Percentiles rank a stretch among this genome's conserved stretches.
These are phyloP conservation scores for Cataglyphis cursor DNA, from an alignment of 2,888 invertebrate species.

Conservation along the genomic window DNA sequence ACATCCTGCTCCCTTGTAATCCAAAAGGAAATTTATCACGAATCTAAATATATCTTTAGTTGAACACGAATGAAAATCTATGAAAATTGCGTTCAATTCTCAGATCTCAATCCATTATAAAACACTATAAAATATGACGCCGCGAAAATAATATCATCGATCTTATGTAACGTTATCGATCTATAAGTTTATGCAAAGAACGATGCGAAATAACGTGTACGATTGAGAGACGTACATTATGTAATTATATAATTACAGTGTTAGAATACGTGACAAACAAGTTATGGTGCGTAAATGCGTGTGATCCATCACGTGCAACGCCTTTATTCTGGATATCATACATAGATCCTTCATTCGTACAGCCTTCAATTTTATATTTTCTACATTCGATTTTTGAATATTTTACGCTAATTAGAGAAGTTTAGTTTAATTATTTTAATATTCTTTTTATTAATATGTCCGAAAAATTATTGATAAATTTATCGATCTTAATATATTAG, in stretches of 20 bases:
- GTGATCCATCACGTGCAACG: background rate
- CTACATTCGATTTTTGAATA: background rate
- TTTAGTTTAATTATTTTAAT: background rate
- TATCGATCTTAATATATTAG: background rate
- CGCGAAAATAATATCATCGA: background rate
- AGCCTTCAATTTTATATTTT: background rate
- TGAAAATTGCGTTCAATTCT: slow-evolving; percentile 1
- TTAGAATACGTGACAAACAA: background rate
- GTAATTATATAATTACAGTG: background rate
- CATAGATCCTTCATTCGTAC: background rate
- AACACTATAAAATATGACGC: background rate
- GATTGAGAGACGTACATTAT: background rate
- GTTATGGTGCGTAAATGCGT: background rate
- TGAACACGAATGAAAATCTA: background rate
- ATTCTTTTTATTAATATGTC: background rate
- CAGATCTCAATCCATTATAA: background rate
- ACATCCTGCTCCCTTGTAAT: background rate
- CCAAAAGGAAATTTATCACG: background rate
- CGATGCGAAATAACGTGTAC: background rate
- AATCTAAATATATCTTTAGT: background rate
- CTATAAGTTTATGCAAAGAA: background rate
- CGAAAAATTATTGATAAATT: background rate
- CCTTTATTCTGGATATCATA: background rate
- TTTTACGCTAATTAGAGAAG: background rate
- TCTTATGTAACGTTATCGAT: slow-evolving; percentile 21